Base-by-base conservation (phyloP, 2,113 vertebrate genomes). In the Chitala chitala region DNA sequence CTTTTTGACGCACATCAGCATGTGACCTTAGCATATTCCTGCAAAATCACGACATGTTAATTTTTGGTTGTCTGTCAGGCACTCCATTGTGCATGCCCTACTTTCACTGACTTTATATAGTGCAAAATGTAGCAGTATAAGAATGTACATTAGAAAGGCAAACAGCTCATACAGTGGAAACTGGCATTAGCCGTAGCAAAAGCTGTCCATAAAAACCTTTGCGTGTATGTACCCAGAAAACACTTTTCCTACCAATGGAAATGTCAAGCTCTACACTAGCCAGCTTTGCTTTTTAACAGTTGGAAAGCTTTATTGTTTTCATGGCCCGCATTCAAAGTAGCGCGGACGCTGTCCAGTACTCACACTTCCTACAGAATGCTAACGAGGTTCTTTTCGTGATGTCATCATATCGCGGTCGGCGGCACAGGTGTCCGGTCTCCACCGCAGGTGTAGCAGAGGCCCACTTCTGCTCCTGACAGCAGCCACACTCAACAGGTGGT, bases 11-110 rank as follows among this genome's bases (percentile, higher is more conserved):
- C 53, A 72, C 65, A 61, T 24, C 66, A 33, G 46, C 46, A 13
- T 38, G 38, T 76, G 64, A 81, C 75, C 66, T 81, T 75, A 22
- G 44, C 54, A 42, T 40, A 69, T 65, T 71, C 65, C 50, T n/a
- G 46, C 38, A 65, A 31, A 40, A 71, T n/a, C 44, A 20, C 40
- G 55, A 58, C 48, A 48, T 33, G 65, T 33, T 42, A 36, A 20
- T 55, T 69, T 58, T 46, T 24, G 24, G 46, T 46, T 69, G n/a
- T 7, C 31, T 48, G 65, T 44, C 33, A 22, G 64, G 38, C 3
- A n/a, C 8, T 33, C 33, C 29, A 51, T 33, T 51, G 44, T 56
- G 73, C 29, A 42, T 46, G 72, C 26, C 50, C 42, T n/a, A 33
- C 10, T 58, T 56, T 38, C 63, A 3, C n/a, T 53, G 44, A 75